Percentiles rank a stretch among this genome's conserved stretches.
Evolutionary conservation across 2,113 vertebrate species (phyloP).

Genomic region (Larimichthys crocea): DNA sequence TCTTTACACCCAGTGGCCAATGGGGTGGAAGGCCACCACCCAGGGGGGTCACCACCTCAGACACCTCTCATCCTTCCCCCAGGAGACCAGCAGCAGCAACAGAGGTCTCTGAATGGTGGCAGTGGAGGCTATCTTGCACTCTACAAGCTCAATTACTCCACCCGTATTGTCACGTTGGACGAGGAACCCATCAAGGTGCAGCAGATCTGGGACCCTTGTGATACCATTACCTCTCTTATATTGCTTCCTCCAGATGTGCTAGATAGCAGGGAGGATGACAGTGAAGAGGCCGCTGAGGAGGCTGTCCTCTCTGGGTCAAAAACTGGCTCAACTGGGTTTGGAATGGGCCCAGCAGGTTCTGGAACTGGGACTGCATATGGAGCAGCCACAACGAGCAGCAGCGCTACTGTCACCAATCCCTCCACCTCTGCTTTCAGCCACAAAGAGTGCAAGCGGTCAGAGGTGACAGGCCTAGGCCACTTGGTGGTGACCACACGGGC

Average conservation of each 20-base stretch:
- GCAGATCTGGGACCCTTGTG: constrained; percentile 95
- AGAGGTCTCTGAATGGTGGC: constrained; percentile 60
- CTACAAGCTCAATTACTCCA: constrained; percentile 98
- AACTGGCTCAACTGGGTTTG: constrained; percentile 74
- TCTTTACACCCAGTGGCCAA: constrained; percentile 87
- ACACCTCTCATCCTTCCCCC: constrained; percentile 94
- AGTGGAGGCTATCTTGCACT: constrained; percentile 92
- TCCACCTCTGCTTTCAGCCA: constrained; percentile 64
- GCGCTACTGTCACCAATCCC: constrained; percentile 18
- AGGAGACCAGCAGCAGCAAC: constrained; percentile 84
- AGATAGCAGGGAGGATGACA: constrained; percentile 95
- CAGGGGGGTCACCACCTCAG: constrained; percentile 78
- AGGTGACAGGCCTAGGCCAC: constrained; percentile 92
- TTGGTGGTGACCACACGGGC: constrained; percentile 98
- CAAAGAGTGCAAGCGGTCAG: constrained; percentile 89
- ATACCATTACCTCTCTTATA: constrained; percentile 97
- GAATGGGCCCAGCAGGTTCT: constrained; percentile 30
- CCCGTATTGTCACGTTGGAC: constrained; percentile 95
- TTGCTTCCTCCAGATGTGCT: constrained; percentile 96
- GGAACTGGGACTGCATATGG: constrained; percentile 59
- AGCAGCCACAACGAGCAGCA: constrained; percentile 52
- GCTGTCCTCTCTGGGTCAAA: constrained; percentile 87
- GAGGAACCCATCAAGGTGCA: constrained; percentile 97
- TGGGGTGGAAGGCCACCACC: constrained; percentile 88
- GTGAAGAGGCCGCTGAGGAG: constrained; percentile 93